Percentiles rank a stretch among this genome's conserved stretches.
Conservation (phyloP, 2,888 invertebrate species). For the Aphrophora alni region DNA sequence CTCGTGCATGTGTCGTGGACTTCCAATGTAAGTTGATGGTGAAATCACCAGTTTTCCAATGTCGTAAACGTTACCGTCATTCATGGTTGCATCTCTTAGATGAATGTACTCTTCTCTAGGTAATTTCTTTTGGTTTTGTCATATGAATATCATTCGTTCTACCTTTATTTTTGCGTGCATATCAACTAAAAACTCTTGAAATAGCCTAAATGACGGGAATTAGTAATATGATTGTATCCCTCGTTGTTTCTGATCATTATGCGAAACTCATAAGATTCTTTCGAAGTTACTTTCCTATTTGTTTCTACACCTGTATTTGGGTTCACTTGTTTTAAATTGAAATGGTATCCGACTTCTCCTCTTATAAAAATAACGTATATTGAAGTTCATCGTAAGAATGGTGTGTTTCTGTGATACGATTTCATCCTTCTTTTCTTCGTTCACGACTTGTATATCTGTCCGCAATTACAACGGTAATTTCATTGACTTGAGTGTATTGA, state of each 20-base stretch:
- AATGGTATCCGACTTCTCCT: constrained; percentile 14
- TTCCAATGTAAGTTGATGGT: constrained; percentile 52
- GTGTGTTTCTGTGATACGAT: constrained; percentile 12
- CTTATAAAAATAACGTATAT: background rate
- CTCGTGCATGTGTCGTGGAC: constrained; percentile 53
- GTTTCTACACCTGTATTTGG: background rate
- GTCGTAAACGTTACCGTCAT: constrained; percentile 47
- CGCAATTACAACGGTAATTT: constrained; percentile 23
- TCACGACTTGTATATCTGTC: background rate
- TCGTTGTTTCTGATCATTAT: background rate
- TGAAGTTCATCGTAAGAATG: constrained; percentile 2
- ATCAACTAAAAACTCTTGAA: too few species aligned
- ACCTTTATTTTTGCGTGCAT: too few species aligned
- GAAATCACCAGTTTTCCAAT: constrained; percentile 50
- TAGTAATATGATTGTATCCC: too few species aligned
- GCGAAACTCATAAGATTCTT: background rate
- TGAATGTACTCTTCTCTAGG: constrained; percentile 53
- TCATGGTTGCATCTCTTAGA: constrained; percentile 52
- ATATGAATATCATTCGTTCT: too few species aligned
- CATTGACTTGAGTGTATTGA: constrained; percentile 12
- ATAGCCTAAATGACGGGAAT: too few species aligned
- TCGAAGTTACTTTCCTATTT: background rate
- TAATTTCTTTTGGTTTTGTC: too few species aligned
- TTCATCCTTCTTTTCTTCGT: background rate
- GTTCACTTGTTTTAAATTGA: constrained; percentile 4